These are phyloP conservation scores for Drosophila micromelanica DNA, from an alignment of 1,140 invertebrate species.

Conservation along the genomic window DNA sequence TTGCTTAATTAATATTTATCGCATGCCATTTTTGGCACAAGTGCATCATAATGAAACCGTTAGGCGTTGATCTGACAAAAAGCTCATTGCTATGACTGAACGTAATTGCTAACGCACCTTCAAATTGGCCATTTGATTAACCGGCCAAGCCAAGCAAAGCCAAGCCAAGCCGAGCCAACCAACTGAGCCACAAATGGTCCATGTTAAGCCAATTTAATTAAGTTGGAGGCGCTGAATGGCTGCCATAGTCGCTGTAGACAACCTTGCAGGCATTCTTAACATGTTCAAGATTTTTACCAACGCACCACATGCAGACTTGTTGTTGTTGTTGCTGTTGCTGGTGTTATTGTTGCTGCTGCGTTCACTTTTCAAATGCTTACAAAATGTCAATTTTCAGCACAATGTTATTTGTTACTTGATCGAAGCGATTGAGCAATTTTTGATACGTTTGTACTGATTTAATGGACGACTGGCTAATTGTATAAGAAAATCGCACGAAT, in stretches of 20 bases:
- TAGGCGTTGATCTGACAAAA: constrained; percentile 48
- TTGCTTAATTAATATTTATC: constrained; percentile 73
- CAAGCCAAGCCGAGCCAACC: constrained; percentile 5
- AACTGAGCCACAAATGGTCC: constrained; percentile 48
- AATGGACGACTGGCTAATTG: constrained; percentile 50
- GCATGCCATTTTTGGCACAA: constrained; percentile 30
- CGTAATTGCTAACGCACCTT: constrained; percentile 49
- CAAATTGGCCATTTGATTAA: constrained; percentile 66
- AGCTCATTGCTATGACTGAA: constrained; percentile 28
- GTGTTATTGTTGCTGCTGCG: constrained; percentile 48
- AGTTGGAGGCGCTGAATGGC: constrained; percentile 57
- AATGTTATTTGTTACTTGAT: constrained; percentile 78
- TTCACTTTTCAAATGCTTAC: constrained; percentile 76
- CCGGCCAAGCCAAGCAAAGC: constrained; percentile 11
- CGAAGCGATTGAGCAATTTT: constrained; percentile 71
- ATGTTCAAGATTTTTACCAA: constrained; percentile 73
- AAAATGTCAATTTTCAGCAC: constrained; percentile 75
- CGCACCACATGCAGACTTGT: constrained; percentile 54
- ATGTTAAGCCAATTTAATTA: constrained; percentile 75
- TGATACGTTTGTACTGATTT: constrained; percentile 66
- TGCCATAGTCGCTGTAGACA: constrained; percentile 58
- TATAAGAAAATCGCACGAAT: constrained; percentile 47
- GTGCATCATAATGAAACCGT: constrained; percentile 59
- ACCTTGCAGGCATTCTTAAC: constrained; percentile 77
- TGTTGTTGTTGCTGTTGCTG: constrained; percentile 15